These are phyloP conservation scores for Campylorhamphus procurvoides DNA, from an alignment of 2,113 vertebrate species.

Conservation along the genomic window DNA sequence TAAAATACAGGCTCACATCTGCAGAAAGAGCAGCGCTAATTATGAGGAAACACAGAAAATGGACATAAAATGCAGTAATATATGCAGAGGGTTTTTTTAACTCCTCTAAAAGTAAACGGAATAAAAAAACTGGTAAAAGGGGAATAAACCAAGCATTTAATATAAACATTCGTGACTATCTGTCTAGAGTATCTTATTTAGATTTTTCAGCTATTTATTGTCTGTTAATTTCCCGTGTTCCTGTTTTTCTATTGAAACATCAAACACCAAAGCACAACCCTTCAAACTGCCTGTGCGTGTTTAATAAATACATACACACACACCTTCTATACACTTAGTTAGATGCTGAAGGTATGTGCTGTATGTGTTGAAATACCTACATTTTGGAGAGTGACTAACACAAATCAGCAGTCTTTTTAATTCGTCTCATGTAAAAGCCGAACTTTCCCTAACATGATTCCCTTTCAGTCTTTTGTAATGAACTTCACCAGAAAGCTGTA, in stretches of 20 bases:
- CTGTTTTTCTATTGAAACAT: slow-evolving; percentile 59
- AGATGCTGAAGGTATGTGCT: not conserved
- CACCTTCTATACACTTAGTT: not conserved
- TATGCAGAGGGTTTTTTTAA: slow-evolving; percentile 56
- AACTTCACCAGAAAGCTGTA: slow-evolving; percentile 70
- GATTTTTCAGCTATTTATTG: slow-evolving; percentile 70
- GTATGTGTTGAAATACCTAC: slow-evolving; percentile 36
- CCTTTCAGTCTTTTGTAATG: slow-evolving; percentile 61
- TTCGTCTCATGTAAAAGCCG: slow-evolving; percentile 68
- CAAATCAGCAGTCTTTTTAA: slow-evolving; percentile 64
- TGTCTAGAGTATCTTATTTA: slow-evolving; percentile 66
- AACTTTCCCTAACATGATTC: slow-evolving; percentile 75
- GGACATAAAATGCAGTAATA: slow-evolving; percentile 63
- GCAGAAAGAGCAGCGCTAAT: slow-evolving; percentile 61
- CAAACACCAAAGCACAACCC: slow-evolving; percentile 68
- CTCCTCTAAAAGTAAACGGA: slow-evolving; percentile 49
- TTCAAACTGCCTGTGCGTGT: slow-evolving; percentile 28
- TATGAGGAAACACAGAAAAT: slow-evolving; percentile 33
- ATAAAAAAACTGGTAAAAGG: slow-evolving; percentile 47
- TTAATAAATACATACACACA: not conserved
- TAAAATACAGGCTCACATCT: slow-evolving; percentile 53
- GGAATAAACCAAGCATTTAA: slow-evolving; percentile 37
- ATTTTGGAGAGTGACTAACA: slow-evolving; percentile 49
- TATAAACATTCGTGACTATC: slow-evolving; percentile 53
- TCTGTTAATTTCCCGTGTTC: slow-evolving; percentile 52